Evolutionary conservation across 2,888 invertebrate genomes (phyloP), one percentile per base, ranked within the genome.

Genomic region (Schrankia costaestrigalis): DNA sequence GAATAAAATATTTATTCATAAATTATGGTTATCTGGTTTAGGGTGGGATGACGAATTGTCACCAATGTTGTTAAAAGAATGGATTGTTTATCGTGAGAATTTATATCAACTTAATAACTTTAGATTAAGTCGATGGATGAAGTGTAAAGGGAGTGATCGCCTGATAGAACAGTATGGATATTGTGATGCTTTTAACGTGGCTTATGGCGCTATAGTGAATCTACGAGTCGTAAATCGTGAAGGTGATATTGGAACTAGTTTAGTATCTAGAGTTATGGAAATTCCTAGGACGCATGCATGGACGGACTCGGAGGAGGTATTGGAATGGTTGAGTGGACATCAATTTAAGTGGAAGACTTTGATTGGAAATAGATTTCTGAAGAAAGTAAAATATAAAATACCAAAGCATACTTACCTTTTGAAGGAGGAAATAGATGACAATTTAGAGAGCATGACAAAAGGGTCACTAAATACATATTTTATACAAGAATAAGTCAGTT

Each of bases 141-240:
- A 25, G 7, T 30, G 31, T 27, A 15, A 11, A 10, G 14, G 19
- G 13, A 33, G 9, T 9, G 9, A 8, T 14, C 15, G 26, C 8
- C 8, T 7, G 21, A 17, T 5, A n/a, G 11, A 24, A 24, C n/a
- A n/a, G n/a, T n/a, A n/a, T n/a, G n/a, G n/a, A n/a, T n/a, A n/a
- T n/a, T n/a, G n/a, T n/a, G n/a, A n/a, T n/a, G n/a, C n/a, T n/a
- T 33, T 27, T 4, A 33, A 15, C 3, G 11, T 6, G 7, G 22
- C 26, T 7, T 33, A 27, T 6, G 33, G 15, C 2, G 33, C 33
- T 1, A 27, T 22, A 7, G 22, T 33, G 5, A 26, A 33, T 9
- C 3, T 15, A 1, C 13, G 26, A 1, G 11, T 22, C 1, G n/a
- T 22, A 4, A 11, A 33, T 23, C 3, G 1, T 1, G 3, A 14